phyloP scores from a whole-genome alignment of 2,113 vertebrate genomes.

The Antigone vipio region DNA sequence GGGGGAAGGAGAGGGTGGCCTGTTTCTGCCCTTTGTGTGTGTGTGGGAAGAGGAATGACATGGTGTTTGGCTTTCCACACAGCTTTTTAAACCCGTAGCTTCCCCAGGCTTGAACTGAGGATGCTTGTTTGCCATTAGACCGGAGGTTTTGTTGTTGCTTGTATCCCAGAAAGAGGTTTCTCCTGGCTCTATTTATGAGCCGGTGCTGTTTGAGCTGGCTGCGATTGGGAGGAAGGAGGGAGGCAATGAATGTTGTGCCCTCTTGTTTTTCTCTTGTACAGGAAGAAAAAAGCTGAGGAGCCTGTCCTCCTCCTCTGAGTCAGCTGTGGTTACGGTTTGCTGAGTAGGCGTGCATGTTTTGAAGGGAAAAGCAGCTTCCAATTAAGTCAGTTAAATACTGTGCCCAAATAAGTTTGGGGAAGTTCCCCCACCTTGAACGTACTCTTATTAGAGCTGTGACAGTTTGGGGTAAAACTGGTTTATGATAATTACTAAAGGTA shows the following conservation, averaged over 20 bases:
- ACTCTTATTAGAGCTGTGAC: background rate
- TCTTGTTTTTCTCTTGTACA: constrained; percentile 54
- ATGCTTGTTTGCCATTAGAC: constrained; percentile 23
- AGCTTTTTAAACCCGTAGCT: background rate
- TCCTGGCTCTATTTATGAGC: background rate
- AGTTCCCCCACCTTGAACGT: background rate
- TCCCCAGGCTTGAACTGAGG: background rate
- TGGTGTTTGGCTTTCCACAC: background rate
- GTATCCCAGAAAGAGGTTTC: background rate
- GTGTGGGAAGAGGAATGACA: background rate
- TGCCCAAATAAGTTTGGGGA: background rate
- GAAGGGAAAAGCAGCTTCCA: constrained; percentile 41
- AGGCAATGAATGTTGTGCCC: constrained; percentile 31
- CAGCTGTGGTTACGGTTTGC: constrained; percentile 49
- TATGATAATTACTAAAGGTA: background rate
- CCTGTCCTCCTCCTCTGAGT: constrained; percentile 55
- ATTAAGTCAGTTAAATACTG: constrained; percentile 11
- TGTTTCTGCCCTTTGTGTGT: constrained; percentile 14
- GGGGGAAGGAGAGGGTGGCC: constrained; percentile 4
- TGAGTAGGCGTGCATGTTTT: constrained; percentile 50
- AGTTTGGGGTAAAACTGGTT: background rate
- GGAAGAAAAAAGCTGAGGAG: constrained; percentile 48
- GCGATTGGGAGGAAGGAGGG: constrained; percentile 29
- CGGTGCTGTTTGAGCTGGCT: constrained; percentile 12
- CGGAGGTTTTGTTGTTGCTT: constrained; percentile 2